phyloP scores from a whole-genome alignment of 1,140 invertebrate genomes.

The Anastrepha obliqua region DNA sequence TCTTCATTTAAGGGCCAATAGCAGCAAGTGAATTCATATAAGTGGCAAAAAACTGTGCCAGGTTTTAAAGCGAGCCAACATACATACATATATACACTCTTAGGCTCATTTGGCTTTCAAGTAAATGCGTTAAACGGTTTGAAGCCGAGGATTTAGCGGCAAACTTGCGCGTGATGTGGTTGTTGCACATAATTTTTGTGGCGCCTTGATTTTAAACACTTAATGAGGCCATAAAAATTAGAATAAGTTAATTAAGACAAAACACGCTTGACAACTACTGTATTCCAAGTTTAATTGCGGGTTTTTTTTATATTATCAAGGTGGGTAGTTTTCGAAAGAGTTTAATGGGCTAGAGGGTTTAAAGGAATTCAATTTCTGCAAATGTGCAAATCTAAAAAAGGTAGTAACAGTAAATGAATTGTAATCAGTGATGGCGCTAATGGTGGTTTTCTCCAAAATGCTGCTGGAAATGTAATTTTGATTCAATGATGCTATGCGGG shows the following conservation, averaged over 20 bases:
- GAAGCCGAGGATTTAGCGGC: background rate
- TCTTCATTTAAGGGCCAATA: background rate
- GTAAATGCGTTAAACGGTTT: background rate
- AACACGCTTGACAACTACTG: background rate
- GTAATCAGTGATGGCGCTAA: no score
- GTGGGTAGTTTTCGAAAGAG: no score
- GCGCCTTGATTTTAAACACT: background rate
- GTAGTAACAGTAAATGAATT: no score
- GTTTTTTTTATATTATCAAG: background rate
- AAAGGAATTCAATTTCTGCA: no score
- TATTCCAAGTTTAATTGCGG: background rate
- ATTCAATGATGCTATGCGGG: no score
- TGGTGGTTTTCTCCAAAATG: no score
- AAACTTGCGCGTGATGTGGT: background rate
- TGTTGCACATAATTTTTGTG: background rate
- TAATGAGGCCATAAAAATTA: slow-evolving; percentile 19
- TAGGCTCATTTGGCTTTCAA: background rate
- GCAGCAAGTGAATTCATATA: background rate
- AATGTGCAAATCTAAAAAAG: no score
- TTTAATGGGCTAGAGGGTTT: no score
- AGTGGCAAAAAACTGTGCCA: background rate
- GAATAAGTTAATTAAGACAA: background rate
- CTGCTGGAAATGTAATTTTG: no score
- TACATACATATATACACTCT: background rate
- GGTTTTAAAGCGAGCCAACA: background rate